phyloP scores from a whole-genome alignment of 2,888 invertebrate genomes.

The Trisateles emortualis region DNA sequence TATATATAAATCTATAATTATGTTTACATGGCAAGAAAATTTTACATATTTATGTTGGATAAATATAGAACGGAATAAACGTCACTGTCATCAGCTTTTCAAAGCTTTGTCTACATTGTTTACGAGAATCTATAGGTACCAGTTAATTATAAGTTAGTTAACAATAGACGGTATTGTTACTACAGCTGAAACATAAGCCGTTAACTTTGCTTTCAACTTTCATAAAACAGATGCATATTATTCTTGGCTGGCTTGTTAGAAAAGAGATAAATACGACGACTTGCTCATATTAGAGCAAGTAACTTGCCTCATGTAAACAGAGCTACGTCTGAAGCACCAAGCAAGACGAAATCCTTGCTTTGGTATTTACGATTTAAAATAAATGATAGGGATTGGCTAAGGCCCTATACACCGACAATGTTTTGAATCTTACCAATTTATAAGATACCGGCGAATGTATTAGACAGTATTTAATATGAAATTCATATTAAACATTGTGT shows the following conservation, averaged over 20 bases:
- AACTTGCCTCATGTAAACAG: constrained; percentile 19
- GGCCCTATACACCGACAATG: constrained; percentile 53
- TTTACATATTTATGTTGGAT: no score
- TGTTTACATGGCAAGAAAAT: no score
- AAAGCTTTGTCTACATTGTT: no score
- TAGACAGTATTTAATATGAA: no score
- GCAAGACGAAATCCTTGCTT: constrained; percentile 60
- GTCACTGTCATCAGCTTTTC: no score
- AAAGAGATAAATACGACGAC: no score
- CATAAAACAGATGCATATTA: background rate
- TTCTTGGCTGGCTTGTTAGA: no score
- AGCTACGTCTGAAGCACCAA: constrained; percentile 42
- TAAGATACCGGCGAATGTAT: constrained; percentile 4
- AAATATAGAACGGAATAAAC: no score
- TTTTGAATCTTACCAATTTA: constrained; percentile 13
- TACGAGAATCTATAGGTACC: background rate
- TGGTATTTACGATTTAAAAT: constrained; percentile 76
- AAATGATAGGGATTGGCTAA: constrained; percentile 69
- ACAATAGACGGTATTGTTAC: background rate
- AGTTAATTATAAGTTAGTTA: constrained; percentile 4
- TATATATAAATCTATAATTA: no score
- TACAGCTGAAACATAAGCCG: no score
- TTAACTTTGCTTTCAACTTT: no score
- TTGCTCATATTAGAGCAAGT: constrained; percentile 21
- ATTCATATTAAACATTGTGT: no score